These are phyloP conservation scores for Falco novaeseelandiae DNA, from an alignment of 2,797 vertebrate genomes.

Conservation along the genomic window DNA sequence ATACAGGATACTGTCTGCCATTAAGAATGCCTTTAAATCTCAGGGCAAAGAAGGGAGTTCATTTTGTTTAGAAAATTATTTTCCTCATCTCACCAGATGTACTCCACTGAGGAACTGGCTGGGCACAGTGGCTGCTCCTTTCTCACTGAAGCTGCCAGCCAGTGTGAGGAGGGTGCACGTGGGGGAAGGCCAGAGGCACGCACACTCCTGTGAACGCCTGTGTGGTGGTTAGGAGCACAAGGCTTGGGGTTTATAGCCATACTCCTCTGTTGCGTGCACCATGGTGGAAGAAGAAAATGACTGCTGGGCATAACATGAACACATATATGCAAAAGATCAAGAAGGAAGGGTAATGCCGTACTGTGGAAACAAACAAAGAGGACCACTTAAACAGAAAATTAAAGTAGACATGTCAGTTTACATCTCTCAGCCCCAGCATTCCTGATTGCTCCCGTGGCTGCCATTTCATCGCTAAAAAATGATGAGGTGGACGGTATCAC, in stretches of 20 bases:
- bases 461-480: neutral
- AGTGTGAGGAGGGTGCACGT: fast-evolving
- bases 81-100: neutral
- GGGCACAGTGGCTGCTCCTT: neutral
- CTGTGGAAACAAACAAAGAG: neutral
- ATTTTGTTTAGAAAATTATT: neutral
- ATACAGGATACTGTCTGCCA: neutral
- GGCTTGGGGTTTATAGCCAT: neutral
- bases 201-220: fast-evolving
- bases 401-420: neutral
- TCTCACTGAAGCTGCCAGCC: neutral
- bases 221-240: neutral
- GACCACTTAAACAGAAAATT: neutral
- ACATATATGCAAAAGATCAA: no score
- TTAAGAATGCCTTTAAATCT: neutral
- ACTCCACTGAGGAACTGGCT: neutral
- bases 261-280: neutral
- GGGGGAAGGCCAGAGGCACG: neutral
- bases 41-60: neutral
- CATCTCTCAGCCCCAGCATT: neutral
- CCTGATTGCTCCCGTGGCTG: neutral
- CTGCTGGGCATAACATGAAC: neutral
- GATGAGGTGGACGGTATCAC: neutral
- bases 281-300: neutral
- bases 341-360: neutral